Evolutionary conservation across 2,888 invertebrate genomes (phyloP).

Genomic region (Tetranychus piercei): DNA sequence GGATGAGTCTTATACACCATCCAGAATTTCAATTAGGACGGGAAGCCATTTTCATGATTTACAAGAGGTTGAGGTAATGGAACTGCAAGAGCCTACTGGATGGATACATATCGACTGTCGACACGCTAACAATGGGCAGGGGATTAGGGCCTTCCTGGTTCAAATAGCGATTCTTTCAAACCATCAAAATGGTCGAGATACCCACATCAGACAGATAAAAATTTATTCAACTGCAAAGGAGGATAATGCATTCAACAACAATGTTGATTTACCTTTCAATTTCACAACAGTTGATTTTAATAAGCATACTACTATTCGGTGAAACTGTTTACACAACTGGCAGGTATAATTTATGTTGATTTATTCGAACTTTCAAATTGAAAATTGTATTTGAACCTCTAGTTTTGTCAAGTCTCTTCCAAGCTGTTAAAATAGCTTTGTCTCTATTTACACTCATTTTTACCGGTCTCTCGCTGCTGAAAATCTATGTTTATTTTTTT

Average conservation of each 20-base stretch:
- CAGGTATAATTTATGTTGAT: not conserved
- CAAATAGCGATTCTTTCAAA: constrained; percentile 91
- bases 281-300: constrained; percentile 18
- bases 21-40: constrained; percentile 70
- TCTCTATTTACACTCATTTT: too few species aligned
- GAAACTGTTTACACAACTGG: not conserved
- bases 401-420: too few species aligned
- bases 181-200: constrained; percentile 96
- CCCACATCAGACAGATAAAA: constrained; percentile 90
- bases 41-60: constrained; percentile 92
- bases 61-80: constrained; percentile 82
- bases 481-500: too few species aligned
- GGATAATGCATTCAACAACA: not conserved
- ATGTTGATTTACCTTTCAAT: constrained; percentile 30
- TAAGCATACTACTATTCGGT: constrained; percentile 20
- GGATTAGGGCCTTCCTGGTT: constrained; percentile 78
- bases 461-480: too few species aligned
- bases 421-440: too few species aligned
- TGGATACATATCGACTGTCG: constrained; percentile 88
- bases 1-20: constrained; percentile 97
- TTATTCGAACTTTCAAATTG: too few species aligned
- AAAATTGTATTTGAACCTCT: too few species aligned
- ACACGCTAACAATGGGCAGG: constrained; percentile 58
- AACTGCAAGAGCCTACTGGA: constrained; percentile 80
- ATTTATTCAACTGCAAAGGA: constrained; percentile 58